Base-by-base conservation (phyloP, 2,888 invertebrate species). In the Glaucopsyche alexis region DNA sequence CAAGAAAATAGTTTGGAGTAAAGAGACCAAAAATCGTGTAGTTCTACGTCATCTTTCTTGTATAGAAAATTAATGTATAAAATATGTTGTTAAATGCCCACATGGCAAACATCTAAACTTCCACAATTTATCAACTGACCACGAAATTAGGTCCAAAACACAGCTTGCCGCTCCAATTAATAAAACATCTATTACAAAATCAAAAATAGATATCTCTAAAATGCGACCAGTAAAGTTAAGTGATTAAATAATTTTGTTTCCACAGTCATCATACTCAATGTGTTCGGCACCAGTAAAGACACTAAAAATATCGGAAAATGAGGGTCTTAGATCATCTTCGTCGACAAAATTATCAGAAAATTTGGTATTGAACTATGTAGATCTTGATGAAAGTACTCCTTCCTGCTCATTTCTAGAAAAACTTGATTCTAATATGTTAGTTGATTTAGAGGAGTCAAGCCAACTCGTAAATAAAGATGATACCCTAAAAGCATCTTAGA, bases 1-100 rank as follows among this genome's bases (percentile, higher is more conserved):
- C 66, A 66, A 42, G 45, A n/a, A 66, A 66, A 42, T 66, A 7
- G 66, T 42, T 66, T 66, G 66, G 66, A 66, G 42, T 66, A 66
- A 66, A 66, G 64, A 64, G 40, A 64, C 64, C 40, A 64, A 64
- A 64, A 64, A 29, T 64, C 38, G 64, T 64, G 29, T 66, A 66
- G 66, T 42, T 66, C 42, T 42, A 66, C 45, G 66, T 66, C 42
- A 45, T 16, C 66, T 66, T 66, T 42, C 42, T 42, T 42, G 42
- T 66, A 14, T 42, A 40, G 40, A 40, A 66, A 14, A 40, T 38
- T 4, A 40, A 40, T 66, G 40, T 66, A 66, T 16, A 3, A 38
- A 66, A 66, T 38, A 66, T 38, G 5, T 38, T 66, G 40, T 38
- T 38, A 38, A 38, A 38, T 66, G 40, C 38, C 40, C 40, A 38